Conservation (phyloP, 2,888 invertebrate species). For the Rhimphoctona megacephalus region DNA sequence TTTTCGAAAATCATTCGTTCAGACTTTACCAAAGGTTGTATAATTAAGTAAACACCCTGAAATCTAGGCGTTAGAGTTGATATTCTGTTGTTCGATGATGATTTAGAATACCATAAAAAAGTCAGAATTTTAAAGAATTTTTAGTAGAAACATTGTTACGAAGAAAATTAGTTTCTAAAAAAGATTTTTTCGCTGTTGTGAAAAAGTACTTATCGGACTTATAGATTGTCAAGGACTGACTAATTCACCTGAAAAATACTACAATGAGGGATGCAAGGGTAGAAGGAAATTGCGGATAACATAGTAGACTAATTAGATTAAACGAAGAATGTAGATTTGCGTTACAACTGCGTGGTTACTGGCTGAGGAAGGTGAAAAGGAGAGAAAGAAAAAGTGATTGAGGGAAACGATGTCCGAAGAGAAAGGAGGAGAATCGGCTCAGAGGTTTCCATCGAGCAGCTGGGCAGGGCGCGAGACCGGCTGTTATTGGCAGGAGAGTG, state of each 20-base stretch:
- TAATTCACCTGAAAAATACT: background rate
- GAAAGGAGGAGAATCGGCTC: constrained; percentile 60
- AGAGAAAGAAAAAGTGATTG: constrained; percentile 39
- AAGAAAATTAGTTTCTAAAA: background rate
- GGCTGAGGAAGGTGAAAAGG: constrained; percentile 18
- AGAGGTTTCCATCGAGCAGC: constrained; percentile 63
- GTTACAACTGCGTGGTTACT: constrained; percentile 10
- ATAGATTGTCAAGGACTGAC: background rate
- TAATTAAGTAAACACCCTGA: background rate
- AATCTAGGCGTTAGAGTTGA: background rate
- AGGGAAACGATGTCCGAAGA: constrained; percentile 48
- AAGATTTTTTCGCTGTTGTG: background rate
- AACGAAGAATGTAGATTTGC: constrained; percentile 14
- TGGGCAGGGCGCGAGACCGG: constrained; percentile 77
- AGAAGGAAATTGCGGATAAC: background rate
- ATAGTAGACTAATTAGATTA: background rate
- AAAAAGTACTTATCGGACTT: background rate
- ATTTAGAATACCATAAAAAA: too few species aligned
- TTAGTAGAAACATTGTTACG: background rate
- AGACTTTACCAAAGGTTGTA: background rate
- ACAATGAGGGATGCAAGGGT: background rate
- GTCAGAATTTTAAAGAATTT: background rate
- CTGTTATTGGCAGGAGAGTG: constrained; percentile 85
- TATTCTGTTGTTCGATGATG: too few species aligned
- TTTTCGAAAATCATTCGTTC: background rate